Percentiles rank a stretch among this genome's conserved stretches.
phyloP scores from a whole-genome alignment of 2,113 vertebrate genomes.

The Mastomys natalensis region DNA sequence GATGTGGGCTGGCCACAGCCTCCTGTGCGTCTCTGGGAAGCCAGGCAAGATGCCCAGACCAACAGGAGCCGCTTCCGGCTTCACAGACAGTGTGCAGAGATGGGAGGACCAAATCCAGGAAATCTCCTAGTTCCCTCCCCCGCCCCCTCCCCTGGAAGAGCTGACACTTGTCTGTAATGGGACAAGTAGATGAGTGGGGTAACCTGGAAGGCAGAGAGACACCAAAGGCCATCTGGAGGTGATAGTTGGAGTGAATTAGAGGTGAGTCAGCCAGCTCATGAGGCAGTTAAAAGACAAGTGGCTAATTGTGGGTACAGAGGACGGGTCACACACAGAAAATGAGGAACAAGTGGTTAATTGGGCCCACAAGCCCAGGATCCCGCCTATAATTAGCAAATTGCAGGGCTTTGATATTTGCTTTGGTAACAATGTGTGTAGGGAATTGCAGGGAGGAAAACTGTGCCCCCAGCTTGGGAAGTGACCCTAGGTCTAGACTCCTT shows the following conservation, averaged over 20 bases:
- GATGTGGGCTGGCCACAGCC: neutral
- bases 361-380: constrained; percentile 79
- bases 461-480: constrained; percentile 67
- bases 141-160: neutral
- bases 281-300: constrained; percentile 76
- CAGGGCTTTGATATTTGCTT: constrained; percentile 81
- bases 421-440: constrained; percentile 72
- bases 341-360: constrained; percentile 81
- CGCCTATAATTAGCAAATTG: constrained; percentile 80
- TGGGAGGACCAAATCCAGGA: neutral
- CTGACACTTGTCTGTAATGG: constrained; percentile 47
- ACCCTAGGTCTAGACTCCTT: neutral
- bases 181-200: neutral
- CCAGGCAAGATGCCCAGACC: constrained; percentile 62
- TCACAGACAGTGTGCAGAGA: neutral
- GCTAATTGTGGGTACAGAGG: constrained; percentile 75
- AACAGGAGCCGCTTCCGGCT: constrained; percentile 41
- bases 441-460: constrained; percentile 74
- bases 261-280: constrained; percentile 73
- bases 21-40: constrained; percentile 47
- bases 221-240: constrained; percentile 69
- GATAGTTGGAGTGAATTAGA: constrained; percentile 65
- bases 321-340: constrained; percentile 70
- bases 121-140: neutral
- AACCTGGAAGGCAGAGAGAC: constrained; percentile 68